Evolutionary conservation across 1,140 invertebrate species (phyloP).

Genomic region (Penaeus japonicus): DNA sequence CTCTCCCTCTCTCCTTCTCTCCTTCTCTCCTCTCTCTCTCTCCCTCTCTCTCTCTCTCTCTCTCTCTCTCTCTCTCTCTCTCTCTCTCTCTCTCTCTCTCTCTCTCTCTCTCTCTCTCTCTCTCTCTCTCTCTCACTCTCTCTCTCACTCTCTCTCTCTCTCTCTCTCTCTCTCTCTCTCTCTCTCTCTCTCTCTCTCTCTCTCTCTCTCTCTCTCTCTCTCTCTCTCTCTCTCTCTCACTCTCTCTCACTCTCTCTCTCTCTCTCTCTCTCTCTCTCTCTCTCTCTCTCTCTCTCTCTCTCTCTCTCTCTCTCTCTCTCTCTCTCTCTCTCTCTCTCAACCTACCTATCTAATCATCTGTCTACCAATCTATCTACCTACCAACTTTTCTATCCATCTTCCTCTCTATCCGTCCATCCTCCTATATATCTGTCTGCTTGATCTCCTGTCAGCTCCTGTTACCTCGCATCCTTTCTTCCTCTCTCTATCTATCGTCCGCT

Average conservation of each 20-base stretch:
- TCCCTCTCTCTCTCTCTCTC: background rate
- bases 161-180: too few species aligned
- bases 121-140: background rate
- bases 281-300: too few species aligned
- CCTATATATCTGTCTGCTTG: background rate
- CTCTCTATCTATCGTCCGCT: background rate
- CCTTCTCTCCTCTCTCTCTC: background rate
- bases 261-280: background rate
- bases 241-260: background rate
- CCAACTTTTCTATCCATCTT: background rate
- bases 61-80: background rate
- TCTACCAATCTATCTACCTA: too few species aligned
- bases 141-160: background rate
- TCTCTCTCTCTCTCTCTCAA: conserved; percentile 21
- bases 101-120: background rate
- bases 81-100: background rate
- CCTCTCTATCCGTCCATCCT: conserved; percentile 4
- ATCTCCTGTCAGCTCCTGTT: background rate
- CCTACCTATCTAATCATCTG: too few species aligned
- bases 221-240: background rate
- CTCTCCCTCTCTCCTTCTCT: background rate
- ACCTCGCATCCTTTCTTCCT: background rate
- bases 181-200: background rate
- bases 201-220: background rate
- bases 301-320: background rate